These are phyloP conservation scores for Elymnias hypermnestra DNA, from an alignment of 1,140 invertebrate species.

Conservation along the genomic window DNA sequence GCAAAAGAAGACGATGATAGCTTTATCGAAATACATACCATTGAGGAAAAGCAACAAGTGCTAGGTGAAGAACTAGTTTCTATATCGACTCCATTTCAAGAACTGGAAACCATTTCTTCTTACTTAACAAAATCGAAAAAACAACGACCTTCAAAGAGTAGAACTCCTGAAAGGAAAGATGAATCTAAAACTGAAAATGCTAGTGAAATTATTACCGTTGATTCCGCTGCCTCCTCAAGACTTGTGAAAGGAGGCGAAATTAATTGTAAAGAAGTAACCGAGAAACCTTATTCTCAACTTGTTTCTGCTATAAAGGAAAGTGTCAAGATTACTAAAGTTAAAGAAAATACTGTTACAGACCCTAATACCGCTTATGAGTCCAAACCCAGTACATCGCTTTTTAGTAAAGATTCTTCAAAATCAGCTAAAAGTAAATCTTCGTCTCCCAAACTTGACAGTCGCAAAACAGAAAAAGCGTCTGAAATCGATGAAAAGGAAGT, in stretches of 20 bases:
- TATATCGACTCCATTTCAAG: slow-evolving; percentile 56
- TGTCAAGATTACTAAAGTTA: slow-evolving; percentile 12
- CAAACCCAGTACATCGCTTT: slow-evolving; percentile 15
- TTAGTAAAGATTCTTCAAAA: slow-evolving; percentile 39
- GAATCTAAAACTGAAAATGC: slow-evolving; percentile 19
- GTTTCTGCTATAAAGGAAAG: slow-evolving; percentile 10
- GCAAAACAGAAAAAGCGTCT: slow-evolving; percentile 32
- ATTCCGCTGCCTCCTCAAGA: slow-evolving; percentile 1
- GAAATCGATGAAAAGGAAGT: slow-evolving; percentile 55
- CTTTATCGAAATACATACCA: slow-evolving; percentile 66
- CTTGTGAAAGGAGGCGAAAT: too few species aligned
- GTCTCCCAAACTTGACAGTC: slow-evolving; percentile 38
- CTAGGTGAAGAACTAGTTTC: slow-evolving; percentile 55
- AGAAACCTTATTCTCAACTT: background rate
- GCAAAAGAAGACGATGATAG: slow-evolving; percentile 56
- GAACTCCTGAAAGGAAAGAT: slow-evolving; percentile 42
- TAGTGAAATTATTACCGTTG: background rate
- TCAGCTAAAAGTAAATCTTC: slow-evolving; percentile 47
- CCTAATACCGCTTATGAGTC: slow-evolving; percentile 3
- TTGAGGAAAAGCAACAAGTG: slow-evolving; percentile 51
- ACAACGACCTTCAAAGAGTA: slow-evolving; percentile 43
- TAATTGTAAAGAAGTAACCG: too few species aligned
- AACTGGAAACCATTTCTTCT: slow-evolving; percentile 35
- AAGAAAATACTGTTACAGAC: slow-evolving; percentile 1
- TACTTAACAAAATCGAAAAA: slow-evolving; percentile 46